Percentiles rank a stretch among this genome's conserved stretches.
Conservation (phyloP, 1,140 invertebrate genomes). For the Lucilia cuprina region DNA sequence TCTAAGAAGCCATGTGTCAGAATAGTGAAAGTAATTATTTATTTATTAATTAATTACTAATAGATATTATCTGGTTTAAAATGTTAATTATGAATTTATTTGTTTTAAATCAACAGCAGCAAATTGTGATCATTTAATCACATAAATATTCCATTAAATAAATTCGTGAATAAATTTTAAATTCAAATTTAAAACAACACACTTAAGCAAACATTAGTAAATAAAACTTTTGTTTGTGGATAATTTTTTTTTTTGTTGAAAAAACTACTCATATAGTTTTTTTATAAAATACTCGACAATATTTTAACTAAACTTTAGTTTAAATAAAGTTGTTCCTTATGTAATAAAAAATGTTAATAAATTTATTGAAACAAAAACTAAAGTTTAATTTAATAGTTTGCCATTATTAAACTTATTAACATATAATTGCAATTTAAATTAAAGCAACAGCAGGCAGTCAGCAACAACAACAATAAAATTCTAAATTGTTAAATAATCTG, state of each 20-base stretch:
- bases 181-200: neutral
- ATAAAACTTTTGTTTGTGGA: neutral
- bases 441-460: conserved; percentile 17
- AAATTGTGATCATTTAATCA: too few species aligned
- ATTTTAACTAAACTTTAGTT: too few species aligned
- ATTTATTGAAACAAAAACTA: neutral
- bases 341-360: neutral
- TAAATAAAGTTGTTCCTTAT: neutral
- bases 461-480: neutral
- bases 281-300: too few species aligned
- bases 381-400: neutral
- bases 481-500: neutral
- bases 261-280: too few species aligned
- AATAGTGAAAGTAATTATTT: too few species aligned
- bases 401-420: neutral
- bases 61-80: too few species aligned
- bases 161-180: neutral
- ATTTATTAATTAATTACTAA: too few species aligned
- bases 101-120: too few species aligned
- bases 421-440: conserved; percentile 35
- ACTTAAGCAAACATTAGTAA: neutral
- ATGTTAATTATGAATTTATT: too few species aligned
- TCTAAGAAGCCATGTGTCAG: too few species aligned
- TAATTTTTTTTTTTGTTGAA: too few species aligned
- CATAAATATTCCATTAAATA: neutral